Evolutionary conservation across 1,140 invertebrate species (phyloP).

Genomic region (Drosophila mauritiana): DNA sequence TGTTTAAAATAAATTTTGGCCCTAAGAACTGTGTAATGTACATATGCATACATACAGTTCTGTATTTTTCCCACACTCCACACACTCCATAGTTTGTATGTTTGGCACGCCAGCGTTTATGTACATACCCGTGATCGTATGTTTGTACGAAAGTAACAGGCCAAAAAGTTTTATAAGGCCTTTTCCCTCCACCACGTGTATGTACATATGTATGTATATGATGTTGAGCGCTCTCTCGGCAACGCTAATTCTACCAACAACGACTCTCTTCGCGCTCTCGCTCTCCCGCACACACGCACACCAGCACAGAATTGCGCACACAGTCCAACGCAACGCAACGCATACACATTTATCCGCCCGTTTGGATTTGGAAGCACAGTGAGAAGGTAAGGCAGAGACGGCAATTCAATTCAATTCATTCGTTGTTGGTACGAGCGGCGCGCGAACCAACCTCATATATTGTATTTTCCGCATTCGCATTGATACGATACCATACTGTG

Average conservation of each 20-base stretch:
- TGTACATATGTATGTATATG: conserved; percentile 54
- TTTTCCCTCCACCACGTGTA: conserved; percentile 76
- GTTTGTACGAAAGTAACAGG: conserved; percentile 60
- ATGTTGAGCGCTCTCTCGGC: no score
- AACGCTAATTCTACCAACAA: not conserved
- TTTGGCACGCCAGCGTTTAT: conserved; percentile 18
- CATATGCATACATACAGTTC: conserved; percentile 10
- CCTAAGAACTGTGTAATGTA: conserved; percentile 4
- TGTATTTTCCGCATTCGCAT: conserved; percentile 74
- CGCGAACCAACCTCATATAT: conserved; percentile 67
- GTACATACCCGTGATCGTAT: conserved; percentile 32
- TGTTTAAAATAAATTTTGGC: conserved; percentile 6
- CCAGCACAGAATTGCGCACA: conserved; percentile 57
- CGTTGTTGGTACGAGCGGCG: conserved; percentile 84
- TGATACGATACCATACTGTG: conserved; percentile 1
- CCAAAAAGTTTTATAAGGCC: conserved; percentile 71
- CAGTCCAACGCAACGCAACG: conserved; percentile 52
- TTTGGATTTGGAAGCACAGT: conserved; percentile 71
- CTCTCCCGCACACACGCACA: conserved; percentile 39
- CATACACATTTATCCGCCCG: conserved; percentile 65
- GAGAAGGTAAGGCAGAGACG: conserved; percentile 77
- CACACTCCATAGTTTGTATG: not conserved
- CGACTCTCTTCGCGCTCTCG: conserved; percentile 9
- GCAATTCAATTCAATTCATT: conserved; percentile 84
- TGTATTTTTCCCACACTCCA: conserved; percentile 8